Evolutionary conservation across 2,888 invertebrate genomes (phyloP), one percentile per base, ranked within the genome.

Genomic region (Sphaerophoria rueppellii): DNA sequence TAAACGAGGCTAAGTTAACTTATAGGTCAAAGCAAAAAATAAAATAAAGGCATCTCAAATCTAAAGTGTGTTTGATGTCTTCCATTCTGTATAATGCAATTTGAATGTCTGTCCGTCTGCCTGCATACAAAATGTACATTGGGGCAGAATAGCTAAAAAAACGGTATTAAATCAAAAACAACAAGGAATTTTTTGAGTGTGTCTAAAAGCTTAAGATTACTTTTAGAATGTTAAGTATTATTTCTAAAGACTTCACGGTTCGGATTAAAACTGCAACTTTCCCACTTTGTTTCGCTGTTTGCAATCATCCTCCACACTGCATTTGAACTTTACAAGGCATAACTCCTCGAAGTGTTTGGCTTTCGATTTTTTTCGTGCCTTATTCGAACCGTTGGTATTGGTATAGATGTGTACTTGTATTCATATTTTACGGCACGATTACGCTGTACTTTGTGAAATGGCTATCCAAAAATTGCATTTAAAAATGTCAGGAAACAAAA

Each of bases 351-450:
- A n/a, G n/a, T n/a, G n/a, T n/a, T n/a, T n/a, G n/a, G n/a, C n/a
- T 24, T 24, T 24, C 24, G 1, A 24, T 24, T 24, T 24, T 24
- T 24, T 24, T 24, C 24, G 24, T 24, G 24, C 24, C 24, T 24
- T 2, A 24, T 24, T 24, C 24, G 24, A 24, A 24, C 2, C 24
- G 24, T 24, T 24, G 24, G 24, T 24, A 24, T 24, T 2, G 24
- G n/a, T n/a, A n/a, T 24, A 24, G 24, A 24, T 24, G 24, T 24
- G 1, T 24, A 24, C 24, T 65, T 14, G 67, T 76, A 61, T 77
- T 77, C 70, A 70, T 70, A 77, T 77, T 77, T 63, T 61, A 61
- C 57, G 32, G 40, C 54, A 71, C 61, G 70, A 71, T 71, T 63
- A 70, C 55, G 55, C 63, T 63, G 32, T 61, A 54, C 55, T 67